Evolutionary conservation across 2,888 invertebrate species (phyloP).

Genomic region (Cistogaster globosa): DNA sequence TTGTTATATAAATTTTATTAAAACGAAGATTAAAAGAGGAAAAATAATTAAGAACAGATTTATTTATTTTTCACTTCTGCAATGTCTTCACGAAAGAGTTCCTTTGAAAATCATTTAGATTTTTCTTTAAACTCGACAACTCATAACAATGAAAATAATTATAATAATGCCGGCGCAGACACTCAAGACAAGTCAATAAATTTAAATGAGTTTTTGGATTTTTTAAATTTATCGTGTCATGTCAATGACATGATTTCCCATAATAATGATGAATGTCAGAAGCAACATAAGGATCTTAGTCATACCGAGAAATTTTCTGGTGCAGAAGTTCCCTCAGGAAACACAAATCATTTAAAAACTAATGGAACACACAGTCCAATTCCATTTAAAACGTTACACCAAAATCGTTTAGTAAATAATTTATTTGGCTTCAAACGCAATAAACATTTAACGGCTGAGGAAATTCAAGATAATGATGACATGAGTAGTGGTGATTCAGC

Average conservation of each 20-base stretch:
- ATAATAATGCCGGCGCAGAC: slow-evolving; percentile 27
- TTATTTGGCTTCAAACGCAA: slow-evolving; percentile 73
- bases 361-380: slow-evolving; percentile 62
- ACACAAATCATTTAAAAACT: slow-evolving; percentile 45
- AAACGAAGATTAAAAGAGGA: background rate
- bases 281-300: slow-evolving; percentile 39
- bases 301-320: slow-evolving; percentile 4
- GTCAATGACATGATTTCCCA: slow-evolving; percentile 81
- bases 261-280: slow-evolving; percentile 70
- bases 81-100: slow-evolving; percentile 36
- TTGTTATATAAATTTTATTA: background rate
- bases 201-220: slow-evolving; percentile 82
- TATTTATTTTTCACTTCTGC: background rate
- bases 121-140: slow-evolving; percentile 12
- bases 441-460: slow-evolving; percentile 38
- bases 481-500: slow-evolving; percentile 7
- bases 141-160: background rate
- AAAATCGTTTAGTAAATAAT: slow-evolving; percentile 80
- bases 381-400: slow-evolving; percentile 79
- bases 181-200: slow-evolving; percentile 74
- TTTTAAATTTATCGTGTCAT: slow-evolving; percentile 82
- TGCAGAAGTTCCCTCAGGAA: background rate
- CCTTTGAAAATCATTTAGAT: slow-evolving; percentile 5
- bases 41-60: background rate
- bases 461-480: slow-evolving; percentile 16